Evolutionary conservation across 1,140 invertebrate species (phyloP), one percentile per base, ranked within the genome.

Genomic region (Papilio xuthus): DNA sequence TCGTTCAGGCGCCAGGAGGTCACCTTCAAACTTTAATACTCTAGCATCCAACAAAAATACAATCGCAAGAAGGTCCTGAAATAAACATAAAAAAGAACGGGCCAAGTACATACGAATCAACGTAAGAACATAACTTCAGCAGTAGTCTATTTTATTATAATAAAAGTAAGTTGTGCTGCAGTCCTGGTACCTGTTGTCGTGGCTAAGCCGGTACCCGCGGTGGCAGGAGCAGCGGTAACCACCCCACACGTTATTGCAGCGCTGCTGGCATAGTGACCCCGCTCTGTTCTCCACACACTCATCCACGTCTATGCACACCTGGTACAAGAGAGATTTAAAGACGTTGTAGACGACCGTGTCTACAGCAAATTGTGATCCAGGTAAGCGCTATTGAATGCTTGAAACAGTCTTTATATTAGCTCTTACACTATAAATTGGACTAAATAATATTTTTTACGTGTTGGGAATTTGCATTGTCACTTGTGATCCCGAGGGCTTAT

Each of bases 181-280:
- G 7, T 7, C 60, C 13, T 15, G 77, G 15, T 92, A 96, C 93
- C 96, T 95, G 85, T 97, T 97, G 84, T 98, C 97, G 0, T 88
- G 0, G 71, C 95, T 95, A 0, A 98, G 88, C 4, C 95, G 94
- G 88, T 96, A 98, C 0, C 98, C 98, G 1, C 93, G 86, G 10
- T 96, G 94, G 85, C 98, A 98, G 2, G 95, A 93, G 86, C 98
- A 98, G 72, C 96, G 94, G 91, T 97, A 98, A 3, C 96, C 95
- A 0, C 98, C 98, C 97, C 97, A 98, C 0, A 96, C 95, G 86
- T 98, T 98, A 44, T 97, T 94, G 83, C 98, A 98, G n/a, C 94
- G 95, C 53, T 99, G 98, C 84, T 98, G 96, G 82, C 98, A 99
- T 0, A 93, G 79, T 7, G 83, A 70, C 0, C 97, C 90, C 9